A percentile compares a stretch with the other conserved stretches of the same genome.
phyloP scores from a whole-genome alignment of 2,888 invertebrate genomes.

The Crepidodera aurea region DNA sequence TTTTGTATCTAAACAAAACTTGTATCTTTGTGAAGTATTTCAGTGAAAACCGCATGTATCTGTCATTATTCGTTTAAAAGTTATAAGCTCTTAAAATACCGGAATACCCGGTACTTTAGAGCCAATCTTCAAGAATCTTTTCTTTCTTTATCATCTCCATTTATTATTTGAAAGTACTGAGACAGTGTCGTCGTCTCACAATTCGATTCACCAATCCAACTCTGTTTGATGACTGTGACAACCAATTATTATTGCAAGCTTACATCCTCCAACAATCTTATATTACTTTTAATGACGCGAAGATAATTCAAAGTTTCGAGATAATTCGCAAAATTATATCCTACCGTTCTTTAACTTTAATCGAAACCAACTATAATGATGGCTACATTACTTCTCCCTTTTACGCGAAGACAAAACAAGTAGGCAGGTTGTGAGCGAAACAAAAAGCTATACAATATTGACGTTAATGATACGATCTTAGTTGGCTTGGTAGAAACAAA shows the following conservation, averaged over 20 bases:
- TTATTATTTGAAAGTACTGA: too few species aligned
- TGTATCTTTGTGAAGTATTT: too few species aligned
- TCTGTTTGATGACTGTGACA: not conserved
- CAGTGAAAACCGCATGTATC: too few species aligned
- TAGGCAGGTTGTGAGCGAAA: slow-evolving; percentile 19
- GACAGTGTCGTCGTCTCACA: too few species aligned
- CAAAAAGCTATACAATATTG: slow-evolving; percentile 36
- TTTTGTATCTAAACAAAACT: too few species aligned
- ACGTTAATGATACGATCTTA: slow-evolving; percentile 37
- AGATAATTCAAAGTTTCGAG: slow-evolving; percentile 15
- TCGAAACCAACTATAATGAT: slow-evolving; percentile 27
- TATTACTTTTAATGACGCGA: slow-evolving; percentile 11
- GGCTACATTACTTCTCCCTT: slow-evolving; percentile 20
- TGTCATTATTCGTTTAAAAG: too few species aligned
- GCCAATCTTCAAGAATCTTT: too few species aligned
- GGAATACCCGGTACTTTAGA: too few species aligned
- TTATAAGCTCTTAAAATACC: too few species aligned
- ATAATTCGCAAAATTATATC: slow-evolving; percentile 22
- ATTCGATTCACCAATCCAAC: too few species aligned
- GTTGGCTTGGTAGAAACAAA: slow-evolving; percentile 33
- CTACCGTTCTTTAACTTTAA: slow-evolving; percentile 20
- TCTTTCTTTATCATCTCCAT: too few species aligned
- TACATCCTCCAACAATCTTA: slow-evolving; percentile 1
- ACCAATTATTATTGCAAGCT: not conserved
- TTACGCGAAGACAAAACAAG: slow-evolving; percentile 18